Evolutionary conservation across 1,140 invertebrate genomes (phyloP), one percentile per base, ranked within the genome.

Genomic region (Tetraneura akinire): DNA sequence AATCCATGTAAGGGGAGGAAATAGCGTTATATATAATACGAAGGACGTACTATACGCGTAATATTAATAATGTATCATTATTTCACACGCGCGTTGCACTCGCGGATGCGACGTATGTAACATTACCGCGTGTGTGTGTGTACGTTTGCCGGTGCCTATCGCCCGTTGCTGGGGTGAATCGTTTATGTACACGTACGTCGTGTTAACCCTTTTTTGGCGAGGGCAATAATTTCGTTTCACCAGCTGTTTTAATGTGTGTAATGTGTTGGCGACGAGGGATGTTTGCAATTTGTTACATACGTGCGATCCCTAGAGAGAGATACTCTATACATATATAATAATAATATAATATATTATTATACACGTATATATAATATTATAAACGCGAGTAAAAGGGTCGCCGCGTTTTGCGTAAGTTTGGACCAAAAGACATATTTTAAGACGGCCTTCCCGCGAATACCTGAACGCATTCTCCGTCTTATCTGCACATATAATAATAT

Each of bases 151-250:
- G 55, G 53, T 62, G 3, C 3, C n/a, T n/a, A n/a, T n/a, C n/a
- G n/a, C n/a, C 14, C 5, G 71, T 21, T 57, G 74, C n/a, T 26
- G 55, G 53, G 74, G 53, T 26, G 55, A 26, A 55, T n/a, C 23
- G 32, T 55, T n/a, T n/a, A 37, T 8, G 32, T 37, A 37, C 32
- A 37, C n/a, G 8, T 37, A 37, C 32, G 32, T n/a, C 32, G 32
- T 37, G 32, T 37, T 42, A 78, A 78, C 74, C 74, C 74, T 78
- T 78, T n/a, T 78, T 42, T 26, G 53, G 74, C 51, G 74, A 78
- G 74, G 53, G 74, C 51, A 26, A 78, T 45, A 60, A 60, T 78
- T 78, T 78, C 55, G 74, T 78, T 62, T 60, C 55, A 47, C 74
- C 74, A 62, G 55, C 74, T 78, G 74, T 60, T 78, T n/a, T 62